Base-by-base conservation (phyloP, 2,797 vertebrate genomes). In the Gobionotothen gibberifrons region DNA sequence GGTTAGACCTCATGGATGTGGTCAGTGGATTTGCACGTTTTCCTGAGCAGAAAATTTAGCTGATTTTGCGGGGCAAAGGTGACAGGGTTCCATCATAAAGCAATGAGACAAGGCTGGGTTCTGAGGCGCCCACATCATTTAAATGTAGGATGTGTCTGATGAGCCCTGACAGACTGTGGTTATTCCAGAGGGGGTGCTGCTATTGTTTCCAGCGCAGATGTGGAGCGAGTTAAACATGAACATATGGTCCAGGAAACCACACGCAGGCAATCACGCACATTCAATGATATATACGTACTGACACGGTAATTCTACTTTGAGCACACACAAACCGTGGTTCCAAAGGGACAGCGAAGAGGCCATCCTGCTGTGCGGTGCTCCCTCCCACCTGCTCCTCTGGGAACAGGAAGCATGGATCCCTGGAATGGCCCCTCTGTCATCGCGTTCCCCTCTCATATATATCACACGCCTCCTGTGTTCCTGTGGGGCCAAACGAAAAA, bases 181-280 rank as follows among this genome's bases (percentile, higher is more conserved):
- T 85, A 74, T 65, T 86, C 85, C 86, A 75, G 59, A 68, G 86
- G 85, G 85, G 87, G 82, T 66, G 61, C 67, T 8, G 52, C 78
- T 81, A 75, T 92, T 89, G 88, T 91, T 91, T 87, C 89, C 85
- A 71, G 82, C 82, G 63, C 90, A 90, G 91, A 93, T 92, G 90
- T 88, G 89, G 83, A 84, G 82, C 69, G 81, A 89, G 81, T 85
- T 92, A 92, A 93, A 82, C 76, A 57, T 57, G 81, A 94, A 87
- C 92, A 94, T 84, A 90, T 93, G 92, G 86, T 82, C 57, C 65
- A 21, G 57, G 73, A 78, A 84, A 84, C 85, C 78, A 72, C 77
- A 78, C 80, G 40, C 61, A 72, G 59, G 15, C 78, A 59, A 17
- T n/a, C 59, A 47, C 42, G 19, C 22, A 7, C 62, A 56, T 22